Conservation (phyloP, 2,888 invertebrate genomes). For the Abscondita cerata region DNA sequence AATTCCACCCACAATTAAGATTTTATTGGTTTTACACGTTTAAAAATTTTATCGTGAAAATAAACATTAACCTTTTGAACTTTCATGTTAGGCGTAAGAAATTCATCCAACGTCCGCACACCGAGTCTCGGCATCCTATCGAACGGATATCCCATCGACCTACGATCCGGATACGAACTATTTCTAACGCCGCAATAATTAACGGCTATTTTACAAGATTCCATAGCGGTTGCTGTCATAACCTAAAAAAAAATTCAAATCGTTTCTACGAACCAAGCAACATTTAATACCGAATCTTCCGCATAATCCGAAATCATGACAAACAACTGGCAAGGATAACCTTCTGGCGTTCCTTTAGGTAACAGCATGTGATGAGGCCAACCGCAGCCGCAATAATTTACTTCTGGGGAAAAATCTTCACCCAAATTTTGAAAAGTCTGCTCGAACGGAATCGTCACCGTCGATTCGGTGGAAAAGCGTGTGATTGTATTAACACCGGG, state of each 20-base stretch:
- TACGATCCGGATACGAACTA: conserved; percentile 76
- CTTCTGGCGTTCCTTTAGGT: conserved; percentile 73
- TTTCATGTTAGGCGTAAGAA: conserved; percentile 74
- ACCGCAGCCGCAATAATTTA: conserved; percentile 88
- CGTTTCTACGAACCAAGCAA: no score
- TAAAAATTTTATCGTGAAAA: conserved; percentile 63
- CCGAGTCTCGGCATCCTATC: conserved; percentile 65
- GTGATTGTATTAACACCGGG: conserved; percentile 72
- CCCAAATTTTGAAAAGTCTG: conserved; percentile 77
- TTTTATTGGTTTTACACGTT: background rate
- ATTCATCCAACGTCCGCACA: conserved; percentile 65
- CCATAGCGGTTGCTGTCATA: no score
- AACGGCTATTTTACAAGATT: conserved; percentile 70
- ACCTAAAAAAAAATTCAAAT: no score
- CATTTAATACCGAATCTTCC: background rate
- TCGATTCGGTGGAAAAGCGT: conserved; percentile 74
- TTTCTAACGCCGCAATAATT: conserved; percentile 80
- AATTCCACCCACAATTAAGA: no score
- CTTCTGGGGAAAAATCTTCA: conserved; percentile 61
- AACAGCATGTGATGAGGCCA: conserved; percentile 86
- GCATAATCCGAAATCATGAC: conserved; percentile 4
- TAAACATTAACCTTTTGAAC: conserved; percentile 66
- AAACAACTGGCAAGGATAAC: conserved; percentile 58
- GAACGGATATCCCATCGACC: conserved; percentile 85
- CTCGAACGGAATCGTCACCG: conserved; percentile 86